Percentiles rank a stretch among this genome's conserved stretches.
Conservation (phyloP, 2,797 vertebrate species). For the Vireo griseus region DNA sequence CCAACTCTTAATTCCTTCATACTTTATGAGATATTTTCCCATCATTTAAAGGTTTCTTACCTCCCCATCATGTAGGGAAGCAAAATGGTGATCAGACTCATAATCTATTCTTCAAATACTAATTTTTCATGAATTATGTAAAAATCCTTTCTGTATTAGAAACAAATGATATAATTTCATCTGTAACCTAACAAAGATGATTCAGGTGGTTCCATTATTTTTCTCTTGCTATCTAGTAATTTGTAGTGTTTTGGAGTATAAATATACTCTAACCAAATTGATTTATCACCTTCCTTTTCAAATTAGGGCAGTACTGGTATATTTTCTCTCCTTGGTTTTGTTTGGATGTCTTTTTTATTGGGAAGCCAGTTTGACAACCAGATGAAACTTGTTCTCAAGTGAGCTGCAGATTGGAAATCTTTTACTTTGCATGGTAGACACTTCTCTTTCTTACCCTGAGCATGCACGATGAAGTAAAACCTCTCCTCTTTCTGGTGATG, state of each 20-base stretch:
- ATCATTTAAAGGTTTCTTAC: background rate
- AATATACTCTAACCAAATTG: background rate
- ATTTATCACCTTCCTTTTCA: background rate
- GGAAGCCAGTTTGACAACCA: background rate
- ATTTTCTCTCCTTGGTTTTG: background rate
- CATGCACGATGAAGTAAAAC: background rate
- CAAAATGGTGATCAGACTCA: background rate
- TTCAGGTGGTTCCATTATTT: background rate
- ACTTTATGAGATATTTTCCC: background rate
- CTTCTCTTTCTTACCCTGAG: background rate
- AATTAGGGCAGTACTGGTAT: background rate
- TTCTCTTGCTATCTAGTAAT: background rate
- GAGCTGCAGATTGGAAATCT: background rate
- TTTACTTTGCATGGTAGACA: background rate
- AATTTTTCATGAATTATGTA: background rate
- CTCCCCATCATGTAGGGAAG: background rate
- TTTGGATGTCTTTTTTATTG: background rate
- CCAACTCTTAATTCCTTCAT: background rate
- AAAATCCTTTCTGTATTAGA: background rate
- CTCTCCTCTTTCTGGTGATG: background rate
- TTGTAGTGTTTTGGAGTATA: background rate
- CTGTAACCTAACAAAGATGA: background rate
- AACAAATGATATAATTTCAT: background rate
- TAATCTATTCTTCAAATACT: background rate
- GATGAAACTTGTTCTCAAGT: background rate